These are phyloP conservation scores for Rhagonycha lutea DNA, from an alignment of 2,888 invertebrate species.

Conservation along the genomic window DNA sequence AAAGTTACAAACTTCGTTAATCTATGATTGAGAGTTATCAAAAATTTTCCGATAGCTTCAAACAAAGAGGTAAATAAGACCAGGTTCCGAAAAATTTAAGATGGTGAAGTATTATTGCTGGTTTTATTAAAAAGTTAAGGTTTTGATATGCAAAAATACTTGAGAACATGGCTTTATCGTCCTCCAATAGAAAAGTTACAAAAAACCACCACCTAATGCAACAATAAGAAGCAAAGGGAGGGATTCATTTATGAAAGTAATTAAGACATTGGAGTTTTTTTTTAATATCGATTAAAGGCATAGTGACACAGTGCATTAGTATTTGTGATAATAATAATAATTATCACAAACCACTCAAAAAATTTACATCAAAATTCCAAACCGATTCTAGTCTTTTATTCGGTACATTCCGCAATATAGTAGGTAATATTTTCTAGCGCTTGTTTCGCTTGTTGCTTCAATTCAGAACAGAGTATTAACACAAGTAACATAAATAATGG, in stretches of 20 bases:
- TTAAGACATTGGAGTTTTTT: conserved; percentile 11
- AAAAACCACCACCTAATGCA: background rate
- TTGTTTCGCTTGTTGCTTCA: background rate
- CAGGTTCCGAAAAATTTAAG: background rate
- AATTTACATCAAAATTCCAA: background rate
- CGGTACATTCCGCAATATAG: background rate
- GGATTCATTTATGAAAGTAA: background rate
- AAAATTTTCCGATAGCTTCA: background rate
- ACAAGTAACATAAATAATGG: background rate
- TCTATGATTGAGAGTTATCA: background rate
- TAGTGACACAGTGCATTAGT: conserved; percentile 15
- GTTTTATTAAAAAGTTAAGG: background rate
- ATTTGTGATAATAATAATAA: background rate
- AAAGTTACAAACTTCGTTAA: background rate
- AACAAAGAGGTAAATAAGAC: background rate
- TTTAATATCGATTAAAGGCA: conserved; percentile 14
- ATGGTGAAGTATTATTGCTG: background rate
- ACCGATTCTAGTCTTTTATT: background rate
- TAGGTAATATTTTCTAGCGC: background rate
- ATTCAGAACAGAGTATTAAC: background rate
- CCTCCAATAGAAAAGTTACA: background rate
- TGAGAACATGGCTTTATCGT: background rate
- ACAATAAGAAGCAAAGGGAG: conserved; percentile 1
- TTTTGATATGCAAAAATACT: conserved; percentile 2
- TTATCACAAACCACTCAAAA: background rate